Evolutionary conservation across 2,113 vertebrate species (phyloP), one percentile per base, ranked within the genome.

Genomic region (Bothrops jararaca): DNA sequence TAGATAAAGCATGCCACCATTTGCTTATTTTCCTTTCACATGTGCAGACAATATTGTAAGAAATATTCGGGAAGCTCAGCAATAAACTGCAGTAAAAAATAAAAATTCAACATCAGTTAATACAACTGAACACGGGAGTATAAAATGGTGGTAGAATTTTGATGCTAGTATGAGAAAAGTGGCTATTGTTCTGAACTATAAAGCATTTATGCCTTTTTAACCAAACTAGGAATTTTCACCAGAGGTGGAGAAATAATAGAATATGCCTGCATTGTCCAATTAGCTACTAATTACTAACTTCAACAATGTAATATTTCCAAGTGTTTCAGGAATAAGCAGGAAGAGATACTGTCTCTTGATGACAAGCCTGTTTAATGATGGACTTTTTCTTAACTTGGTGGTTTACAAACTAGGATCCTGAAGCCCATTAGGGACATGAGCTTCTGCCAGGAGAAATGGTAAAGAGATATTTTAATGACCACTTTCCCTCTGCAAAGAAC

Each of bases 51-150:
- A 88, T 64, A 88, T 54, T 39, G n/a, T 58, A 57, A 91, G 34
- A 92, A 86, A 91, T 93, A 90, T 92, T 95, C 93, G 94, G 95
- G 95, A 93, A 95, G 93, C 92, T 85, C 89, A 0, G 1, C 92
- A 96, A 90, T 69, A 94, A 91, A 95, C 93, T 93, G 94, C 94
- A 96, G 89, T 95, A 54, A 42, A 80, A 80, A 80, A 92, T 88
- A 95, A 58, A 96, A 80, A 96, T 92, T 74, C 56, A 95, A 91
- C 91, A 90, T 80, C 86, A 91, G 57, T 64, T 86, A 96, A 93
- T 92, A 92, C 92, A 93, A 89, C 95, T 54, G 64, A 92, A 88
- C 88, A 15, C 53, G 26, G 53, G 87, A 56, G 34, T 23, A 39
- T 42, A 52, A 48, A 26, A 48, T 88, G 57, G 34, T 94, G 85